Evolutionary conservation across 2,888 invertebrate genomes (phyloP).

Genomic region (Hydraecia micacea): DNA sequence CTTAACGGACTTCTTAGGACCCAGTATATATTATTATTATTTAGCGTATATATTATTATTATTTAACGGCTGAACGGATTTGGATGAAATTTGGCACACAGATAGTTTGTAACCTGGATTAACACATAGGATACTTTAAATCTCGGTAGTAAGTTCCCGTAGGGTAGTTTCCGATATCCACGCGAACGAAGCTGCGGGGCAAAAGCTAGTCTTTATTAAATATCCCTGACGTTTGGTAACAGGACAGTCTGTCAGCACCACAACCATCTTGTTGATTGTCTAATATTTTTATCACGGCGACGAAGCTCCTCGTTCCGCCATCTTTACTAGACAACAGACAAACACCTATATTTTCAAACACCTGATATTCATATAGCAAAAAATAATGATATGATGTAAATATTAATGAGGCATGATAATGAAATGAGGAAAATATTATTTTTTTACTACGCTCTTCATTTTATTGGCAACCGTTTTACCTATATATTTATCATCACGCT

Average conservation of each 20-base stretch:
- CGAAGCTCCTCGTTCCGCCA: too few relatives aligned
- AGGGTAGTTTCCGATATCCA: not conserved
- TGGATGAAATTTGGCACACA: too few relatives aligned
- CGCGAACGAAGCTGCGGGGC: not conserved
- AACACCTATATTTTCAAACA: not conserved
- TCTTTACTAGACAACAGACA: not conserved
- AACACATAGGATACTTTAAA: too few relatives aligned
- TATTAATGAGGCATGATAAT: slow-evolving; percentile 47
- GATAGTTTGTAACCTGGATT: too few relatives aligned
- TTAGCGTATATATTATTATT: too few relatives aligned
- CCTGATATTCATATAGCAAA: not conserved
- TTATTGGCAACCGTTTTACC: slow-evolving; percentile 47
- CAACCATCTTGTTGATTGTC: not conserved
- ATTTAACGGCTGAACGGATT: too few relatives aligned
- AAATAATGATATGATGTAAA: slow-evolving; percentile 29
- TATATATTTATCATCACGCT: slow-evolving; percentile 53
- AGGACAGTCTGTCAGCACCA: too few relatives aligned
- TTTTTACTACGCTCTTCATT: slow-evolving; percentile 36
- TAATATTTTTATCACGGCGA: not conserved
- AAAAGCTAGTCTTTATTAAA: not conserved
- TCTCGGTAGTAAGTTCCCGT: too few relatives aligned
- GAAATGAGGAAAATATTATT: slow-evolving; percentile 38
- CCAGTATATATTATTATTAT: too few relatives aligned
- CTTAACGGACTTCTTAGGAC: not conserved
- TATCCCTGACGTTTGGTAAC: too few relatives aligned